Evolutionary conservation across 37 sponge, comb jelly and placozoan genomes (phyloP), one percentile per base, ranked within the genome.

Genomic region (Spongia lamella): DNA sequence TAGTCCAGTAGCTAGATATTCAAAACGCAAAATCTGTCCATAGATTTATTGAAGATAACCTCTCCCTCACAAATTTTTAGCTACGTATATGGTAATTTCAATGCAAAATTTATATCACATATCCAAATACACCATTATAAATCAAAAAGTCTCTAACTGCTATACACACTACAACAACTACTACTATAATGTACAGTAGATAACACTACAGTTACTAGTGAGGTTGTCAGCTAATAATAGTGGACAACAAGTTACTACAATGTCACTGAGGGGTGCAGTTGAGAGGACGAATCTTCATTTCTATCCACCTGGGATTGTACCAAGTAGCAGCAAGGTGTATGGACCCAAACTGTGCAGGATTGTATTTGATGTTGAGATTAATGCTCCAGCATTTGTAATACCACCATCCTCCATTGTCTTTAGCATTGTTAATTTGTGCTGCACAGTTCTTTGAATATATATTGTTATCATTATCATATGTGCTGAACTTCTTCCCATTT

Each of bases 351-450:
- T 31, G 33, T 7, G 1, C 3, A 1, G 33, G 32, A 61, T 43
- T 43, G 34, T 72, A 72, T n/a, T 56, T 0, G n/a, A 56, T 39
- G 56, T 72, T 72, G 36, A 72, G 73, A 38, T 55, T 72, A 11
- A 37, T 20, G 38, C 32, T 15, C 38, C 56, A 57, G 33, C 73
- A 72, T 16, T 21, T 30, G 0, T 56, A 38, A 25, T 63, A 38
- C 77, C 77, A 76, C 77, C 77, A 76, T 32, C 64, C 77, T 43
- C 77, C 77, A 32, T 63, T 31, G 15, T 20, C 25, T 52, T 30
- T 47, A 43, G 47, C 47, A 43, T 43, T 9, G 47, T 43, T 43
- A 43, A 43, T 9, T 43, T 43, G 47, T 36, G 1, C 51, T 76
- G 77, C 77, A 62, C 77, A 76, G 64, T 62, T 76, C 14, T 53